A percentile compares a stretch with the other conserved stretches of the same genome.
Conservation (phyloP, 1,140 invertebrate species). For the Hycleus phaleratus region DNA sequence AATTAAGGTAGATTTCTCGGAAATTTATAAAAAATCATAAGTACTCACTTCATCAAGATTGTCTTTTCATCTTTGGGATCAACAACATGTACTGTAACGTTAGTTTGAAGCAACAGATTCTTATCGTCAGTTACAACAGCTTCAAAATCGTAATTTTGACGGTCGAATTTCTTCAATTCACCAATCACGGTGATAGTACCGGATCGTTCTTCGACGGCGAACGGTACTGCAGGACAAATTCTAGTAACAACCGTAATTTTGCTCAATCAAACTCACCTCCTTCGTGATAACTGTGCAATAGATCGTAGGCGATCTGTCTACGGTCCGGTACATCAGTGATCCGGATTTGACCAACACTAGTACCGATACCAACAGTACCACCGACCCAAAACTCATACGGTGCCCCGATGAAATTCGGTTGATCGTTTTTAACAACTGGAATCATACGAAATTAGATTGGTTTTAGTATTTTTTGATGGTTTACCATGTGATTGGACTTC, state of each 20-base stretch:
- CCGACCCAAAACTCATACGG: conserved; percentile 88
- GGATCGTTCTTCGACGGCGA: conserved; percentile 79
- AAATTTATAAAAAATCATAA: not conserved
- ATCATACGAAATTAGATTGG: not conserved
- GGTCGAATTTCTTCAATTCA: conserved; percentile 60
- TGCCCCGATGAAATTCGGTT: conserved; percentile 76
- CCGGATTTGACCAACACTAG: conserved; percentile 77
- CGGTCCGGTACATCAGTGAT: conserved; percentile 62
- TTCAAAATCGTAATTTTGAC: conserved; percentile 69
- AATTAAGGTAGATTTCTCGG: not conserved
- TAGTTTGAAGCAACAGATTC: conserved; percentile 58
- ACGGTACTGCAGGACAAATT: conserved; percentile 60
- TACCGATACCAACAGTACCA: conserved; percentile 71
- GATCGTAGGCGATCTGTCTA: conserved; percentile 62
- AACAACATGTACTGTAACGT: conserved; percentile 75
- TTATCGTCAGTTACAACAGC: conserved; percentile 64
- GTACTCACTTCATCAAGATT: conserved; percentile 58
- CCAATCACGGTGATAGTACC: conserved; percentile 81
- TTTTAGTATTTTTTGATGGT: too few relatives aligned
- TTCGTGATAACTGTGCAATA: conserved; percentile 72
- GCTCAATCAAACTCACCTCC: conserved; percentile 50
- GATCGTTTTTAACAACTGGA: conserved; percentile 35
- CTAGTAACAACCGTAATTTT: not conserved
- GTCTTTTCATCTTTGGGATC: conserved; percentile 61
- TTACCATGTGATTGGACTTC: conserved; percentile 54